A percentile compares a stretch with the other conserved stretches of the same genome.
Evolutionary conservation across 2,888 invertebrate species (phyloP).

Genomic region (Pristionchus japonicus): DNA sequence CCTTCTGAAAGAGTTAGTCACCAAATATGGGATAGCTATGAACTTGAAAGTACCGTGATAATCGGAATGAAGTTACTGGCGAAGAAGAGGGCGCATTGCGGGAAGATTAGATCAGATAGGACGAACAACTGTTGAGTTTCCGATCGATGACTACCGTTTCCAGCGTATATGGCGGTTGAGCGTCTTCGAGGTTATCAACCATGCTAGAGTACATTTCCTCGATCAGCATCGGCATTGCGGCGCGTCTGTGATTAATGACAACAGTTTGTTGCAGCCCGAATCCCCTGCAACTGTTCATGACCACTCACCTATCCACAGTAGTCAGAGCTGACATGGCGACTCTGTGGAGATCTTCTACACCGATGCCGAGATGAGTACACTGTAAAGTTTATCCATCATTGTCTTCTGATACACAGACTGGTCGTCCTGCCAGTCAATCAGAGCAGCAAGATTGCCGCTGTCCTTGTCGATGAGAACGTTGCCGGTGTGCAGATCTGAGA

Average conservation of each 20-base stretch:
- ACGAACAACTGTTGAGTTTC: background rate
- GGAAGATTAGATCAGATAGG: background rate
- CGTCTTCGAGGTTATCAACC: background rate
- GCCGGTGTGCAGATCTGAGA: background rate
- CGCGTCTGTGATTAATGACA: background rate
- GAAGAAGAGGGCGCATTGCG: background rate
- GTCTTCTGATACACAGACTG: too few species aligned
- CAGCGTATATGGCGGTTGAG: background rate
- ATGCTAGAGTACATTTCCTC: background rate
- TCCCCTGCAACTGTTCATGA: too few species aligned
- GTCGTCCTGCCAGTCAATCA: slow-evolving; percentile 6
- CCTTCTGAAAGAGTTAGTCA: background rate
- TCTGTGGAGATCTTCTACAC: background rate
- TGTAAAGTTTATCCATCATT: background rate
- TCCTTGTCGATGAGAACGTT: background rate
- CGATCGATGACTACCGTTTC: too few species aligned
- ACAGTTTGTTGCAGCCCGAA: background rate
- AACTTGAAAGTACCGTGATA: background rate
- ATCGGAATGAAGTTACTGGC: background rate
- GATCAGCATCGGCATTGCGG: background rate
- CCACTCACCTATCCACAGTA: background rate
- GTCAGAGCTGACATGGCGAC: background rate
- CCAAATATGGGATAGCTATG: too few species aligned
- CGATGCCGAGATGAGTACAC: background rate
- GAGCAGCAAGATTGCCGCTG: background rate